Percentiles rank a stretch among this genome's conserved stretches.
Evolutionary conservation across 2,113 vertebrate species (phyloP).

Genomic region (Mormoops blainvillei): DNA sequence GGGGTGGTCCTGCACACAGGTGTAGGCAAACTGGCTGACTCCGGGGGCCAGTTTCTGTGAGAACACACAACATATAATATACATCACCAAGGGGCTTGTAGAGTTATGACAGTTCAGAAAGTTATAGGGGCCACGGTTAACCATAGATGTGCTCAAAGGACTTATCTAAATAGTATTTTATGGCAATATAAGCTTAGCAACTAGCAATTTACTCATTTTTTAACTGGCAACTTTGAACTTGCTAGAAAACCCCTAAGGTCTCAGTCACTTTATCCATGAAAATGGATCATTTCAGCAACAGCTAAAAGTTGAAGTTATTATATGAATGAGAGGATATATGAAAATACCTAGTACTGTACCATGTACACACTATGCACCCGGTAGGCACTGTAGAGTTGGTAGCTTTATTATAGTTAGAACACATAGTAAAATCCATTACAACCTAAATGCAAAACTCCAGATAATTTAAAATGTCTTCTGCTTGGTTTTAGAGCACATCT

Average conservation of each 20-base stretch:
- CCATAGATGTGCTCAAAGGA: background rate
- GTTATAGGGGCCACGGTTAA: constrained; percentile 19
- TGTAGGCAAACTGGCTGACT: constrained; percentile 97
- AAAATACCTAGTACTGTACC: background rate
- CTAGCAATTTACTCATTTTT: constrained; percentile 20
- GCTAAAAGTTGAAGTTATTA: background rate
- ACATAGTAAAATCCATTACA: constrained; percentile 10
- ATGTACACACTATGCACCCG: background rate
- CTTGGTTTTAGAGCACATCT: background rate
- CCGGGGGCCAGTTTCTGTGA: constrained; percentile 92
- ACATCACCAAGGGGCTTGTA: background rate
- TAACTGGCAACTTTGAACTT: background rate
- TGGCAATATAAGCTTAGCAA: background rate
- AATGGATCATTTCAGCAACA: constrained; percentile 31
- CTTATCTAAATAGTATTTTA: background rate
- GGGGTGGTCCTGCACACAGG: constrained; percentile 96
- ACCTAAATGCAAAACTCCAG: constrained; percentile 10
- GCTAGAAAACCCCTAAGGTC: background rate
- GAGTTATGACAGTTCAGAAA: background rate
- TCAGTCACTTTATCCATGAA: background rate
- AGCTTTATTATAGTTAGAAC: background rate
- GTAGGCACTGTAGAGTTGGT: background rate
- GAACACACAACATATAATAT: constrained; percentile 28
- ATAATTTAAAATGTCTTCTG: constrained; percentile 27
- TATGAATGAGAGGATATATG: background rate